Evolutionary conservation across 2,797 vertebrate genomes (phyloP).

Genomic region (Calcarius lapponicus): DNA sequence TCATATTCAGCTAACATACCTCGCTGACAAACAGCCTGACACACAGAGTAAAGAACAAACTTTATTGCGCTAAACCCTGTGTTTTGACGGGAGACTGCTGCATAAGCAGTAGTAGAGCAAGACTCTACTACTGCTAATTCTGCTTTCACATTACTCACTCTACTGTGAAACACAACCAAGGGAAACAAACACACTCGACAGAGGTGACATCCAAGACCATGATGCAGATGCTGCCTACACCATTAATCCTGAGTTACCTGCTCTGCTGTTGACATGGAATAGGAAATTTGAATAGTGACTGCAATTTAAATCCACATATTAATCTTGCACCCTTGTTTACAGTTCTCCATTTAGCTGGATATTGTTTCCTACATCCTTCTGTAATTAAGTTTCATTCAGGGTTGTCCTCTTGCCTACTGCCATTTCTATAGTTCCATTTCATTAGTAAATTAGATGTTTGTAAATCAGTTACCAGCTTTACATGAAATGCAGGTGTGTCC

Average conservation of each 20-base stretch:
- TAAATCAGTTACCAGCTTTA: not conserved
- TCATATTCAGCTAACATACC: not conserved
- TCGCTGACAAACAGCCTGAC: not conserved
- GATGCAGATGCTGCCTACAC: not conserved
- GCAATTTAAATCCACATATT: not conserved
- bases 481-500: not conserved
- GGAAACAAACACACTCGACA: not conserved
- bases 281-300: not conserved
- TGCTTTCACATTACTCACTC: not conserved
- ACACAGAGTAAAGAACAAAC: not conserved
- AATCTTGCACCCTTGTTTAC: not conserved
- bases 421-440: not conserved
- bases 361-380: not conserved
- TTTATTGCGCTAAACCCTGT: not conserved
- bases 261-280: not conserved
- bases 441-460: not conserved
- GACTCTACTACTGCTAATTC: not conserved
- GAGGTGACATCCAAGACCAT: not conserved
- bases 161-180: not conserved
- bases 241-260: not conserved
- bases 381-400: not conserved
- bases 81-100: not conserved
- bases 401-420: not conserved
- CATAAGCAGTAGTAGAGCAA: not conserved
- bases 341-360: not conserved